phyloP scores from a whole-genome alignment of 2,797 vertebrate genomes.

The Florisuga fusca region DNA sequence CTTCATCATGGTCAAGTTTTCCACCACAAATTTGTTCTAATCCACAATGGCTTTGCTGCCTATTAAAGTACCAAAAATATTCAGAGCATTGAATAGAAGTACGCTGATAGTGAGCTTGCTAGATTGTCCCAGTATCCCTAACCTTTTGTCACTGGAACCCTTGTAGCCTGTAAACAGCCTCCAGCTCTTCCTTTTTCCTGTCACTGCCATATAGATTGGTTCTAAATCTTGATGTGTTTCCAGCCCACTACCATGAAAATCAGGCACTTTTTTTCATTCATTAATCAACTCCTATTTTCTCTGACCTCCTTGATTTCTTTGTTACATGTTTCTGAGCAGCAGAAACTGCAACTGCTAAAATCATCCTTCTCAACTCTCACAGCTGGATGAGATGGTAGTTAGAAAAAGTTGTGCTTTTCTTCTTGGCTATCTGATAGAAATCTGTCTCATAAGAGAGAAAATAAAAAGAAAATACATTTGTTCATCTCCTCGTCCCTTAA shows the following conservation, averaged over 20 bases:
- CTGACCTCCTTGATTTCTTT: neutral
- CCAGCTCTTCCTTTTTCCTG: neutral
- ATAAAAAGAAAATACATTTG: neutral
- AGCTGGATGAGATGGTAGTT: neutral
- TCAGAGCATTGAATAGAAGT: slow-evolving; percentile 18
- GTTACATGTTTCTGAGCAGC: neutral
- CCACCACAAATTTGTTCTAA: neutral
- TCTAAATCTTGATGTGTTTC: slow-evolving; percentile 23
- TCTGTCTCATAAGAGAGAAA: neutral
- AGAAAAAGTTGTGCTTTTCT: neutral
- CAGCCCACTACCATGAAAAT: neutral
- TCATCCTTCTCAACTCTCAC: neutral
- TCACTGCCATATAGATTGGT: neutral
- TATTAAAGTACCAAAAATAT: slow-evolving; percentile 18
- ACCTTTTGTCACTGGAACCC: neutral
- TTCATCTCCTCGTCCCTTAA: neutral
- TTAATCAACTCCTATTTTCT: slow-evolving; percentile 28
- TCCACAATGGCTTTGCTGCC: neutral
- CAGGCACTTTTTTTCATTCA: neutral
- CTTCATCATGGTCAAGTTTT: neutral
- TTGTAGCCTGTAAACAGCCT: neutral
- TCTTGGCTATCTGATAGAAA: neutral
- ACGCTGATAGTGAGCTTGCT: neutral
- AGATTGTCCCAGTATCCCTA: neutral
- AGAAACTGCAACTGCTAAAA: neutral